Evolutionary conservation across 1,140 invertebrate genomes (phyloP).

Genomic region (Goniozus legneri): DNA sequence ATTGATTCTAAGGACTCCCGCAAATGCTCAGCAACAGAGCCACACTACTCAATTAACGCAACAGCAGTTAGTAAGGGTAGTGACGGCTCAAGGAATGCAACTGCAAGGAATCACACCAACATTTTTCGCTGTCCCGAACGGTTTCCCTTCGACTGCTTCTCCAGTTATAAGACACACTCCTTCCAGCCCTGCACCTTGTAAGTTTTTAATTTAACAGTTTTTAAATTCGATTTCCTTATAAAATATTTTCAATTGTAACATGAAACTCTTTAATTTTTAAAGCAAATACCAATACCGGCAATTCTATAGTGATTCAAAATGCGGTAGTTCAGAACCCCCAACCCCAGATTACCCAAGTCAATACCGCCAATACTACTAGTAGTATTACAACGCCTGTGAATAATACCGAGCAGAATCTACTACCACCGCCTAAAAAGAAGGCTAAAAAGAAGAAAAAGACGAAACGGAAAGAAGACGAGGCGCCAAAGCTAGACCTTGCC

Average conservation of each 20-base stretch:
- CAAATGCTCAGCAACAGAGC: slow-evolving; percentile 52
- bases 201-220: slow-evolving; percentile 18
- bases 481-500: slow-evolving; percentile 54
- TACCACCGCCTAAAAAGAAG: slow-evolving; percentile 52
- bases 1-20: slow-evolving; percentile 49
- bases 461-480: slow-evolving; percentile 57
- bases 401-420: slow-evolving; percentile 43
- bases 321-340: slow-evolving; percentile 52
- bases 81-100: slow-evolving; percentile 52
- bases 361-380: slow-evolving; percentile 30
- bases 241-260: background rate
- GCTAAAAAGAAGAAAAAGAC: slow-evolving; percentile 53
- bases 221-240: background rate
- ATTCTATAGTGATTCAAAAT: slow-evolving; percentile 52
- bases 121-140: slow-evolving; percentile 53
- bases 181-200: slow-evolving; percentile 50
- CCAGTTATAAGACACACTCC: slow-evolving; percentile 52
- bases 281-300: slow-evolving; percentile 43
- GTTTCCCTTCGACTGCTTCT: slow-evolving; percentile 46
- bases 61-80: slow-evolving; percentile 50
- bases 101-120: slow-evolving; percentile 48
- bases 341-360: slow-evolving; percentile 43
- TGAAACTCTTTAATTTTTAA: slow-evolving; percentile 6
- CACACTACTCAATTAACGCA: slow-evolving; percentile 54
- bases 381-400: slow-evolving; percentile 35